Evolutionary conservation across 2,888 invertebrate genomes (phyloP).

Genomic region (Hypselothyrea guttata): DNA sequence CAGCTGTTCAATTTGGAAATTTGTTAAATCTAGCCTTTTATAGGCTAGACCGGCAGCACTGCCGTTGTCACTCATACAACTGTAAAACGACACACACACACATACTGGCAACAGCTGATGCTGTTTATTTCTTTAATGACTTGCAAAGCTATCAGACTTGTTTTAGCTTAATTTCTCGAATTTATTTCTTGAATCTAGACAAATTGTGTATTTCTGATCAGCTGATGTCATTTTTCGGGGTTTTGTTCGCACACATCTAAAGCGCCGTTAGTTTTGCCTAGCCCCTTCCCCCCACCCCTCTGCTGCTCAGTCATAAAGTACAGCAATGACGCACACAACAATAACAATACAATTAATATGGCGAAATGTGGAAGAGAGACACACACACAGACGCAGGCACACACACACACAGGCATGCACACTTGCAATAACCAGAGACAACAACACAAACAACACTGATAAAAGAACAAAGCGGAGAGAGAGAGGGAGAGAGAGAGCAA

Average conservation of each 20-base stretch:
- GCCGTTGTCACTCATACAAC: no score
- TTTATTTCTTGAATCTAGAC: constrained; percentile 20
- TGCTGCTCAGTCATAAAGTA: constrained; percentile 10
- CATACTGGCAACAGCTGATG: constrained; percentile 73
- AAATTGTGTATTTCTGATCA: constrained; percentile 49
- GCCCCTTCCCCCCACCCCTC: background rate
- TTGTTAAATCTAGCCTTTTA: no score
- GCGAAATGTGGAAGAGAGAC: constrained; percentile 47
- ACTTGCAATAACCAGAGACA: no score
- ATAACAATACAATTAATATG: constrained; percentile 52
- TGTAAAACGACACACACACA: constrained; percentile 11
- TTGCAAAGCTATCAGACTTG: constrained; percentile 53
- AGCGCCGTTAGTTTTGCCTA: constrained; percentile 38
- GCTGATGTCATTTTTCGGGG: constrained; percentile 62
- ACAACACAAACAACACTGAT: no score
- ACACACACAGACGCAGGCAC: constrained; percentile 19
- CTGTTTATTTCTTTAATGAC: constrained; percentile 31
- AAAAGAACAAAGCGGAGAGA: constrained; percentile 48
- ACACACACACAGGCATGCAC: constrained; percentile 10
- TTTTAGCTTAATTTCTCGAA: constrained; percentile 38
- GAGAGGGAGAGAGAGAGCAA: constrained; percentile 23
- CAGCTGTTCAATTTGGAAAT: no score
- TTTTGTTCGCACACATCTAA: no score
- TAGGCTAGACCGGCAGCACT: no score
- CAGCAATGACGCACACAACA: constrained; percentile 42